Conservation (phyloP, 2,888 invertebrate genomes). For the Dioctria rufipes region DNA sequence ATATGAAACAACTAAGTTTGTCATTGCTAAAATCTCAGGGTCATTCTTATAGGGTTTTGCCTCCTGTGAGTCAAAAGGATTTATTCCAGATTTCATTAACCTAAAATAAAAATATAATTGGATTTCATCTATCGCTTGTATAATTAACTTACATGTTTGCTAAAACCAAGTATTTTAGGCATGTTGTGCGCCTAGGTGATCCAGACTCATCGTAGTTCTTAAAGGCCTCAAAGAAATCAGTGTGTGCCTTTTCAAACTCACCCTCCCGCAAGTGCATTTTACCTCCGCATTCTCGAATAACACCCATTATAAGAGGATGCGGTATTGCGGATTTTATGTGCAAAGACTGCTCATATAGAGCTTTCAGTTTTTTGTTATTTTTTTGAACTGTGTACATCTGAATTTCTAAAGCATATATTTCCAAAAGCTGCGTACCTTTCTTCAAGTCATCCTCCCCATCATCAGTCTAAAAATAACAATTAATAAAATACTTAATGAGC, state of each 20-base stretch:
- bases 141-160: slow-evolving; percentile 91
- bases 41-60: slow-evolving; percentile 99
- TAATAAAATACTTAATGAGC: not conserved
- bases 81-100: slow-evolving; percentile 99
- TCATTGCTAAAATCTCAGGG: slow-evolving; percentile 99
- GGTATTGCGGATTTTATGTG: slow-evolving; percentile 99
- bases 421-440: slow-evolving; percentile 97
- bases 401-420: slow-evolving; percentile 98
- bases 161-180: slow-evolving; percentile 96
- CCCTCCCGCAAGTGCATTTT: slow-evolving; percentile 99
- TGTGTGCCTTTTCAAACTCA: slow-evolving; percentile 98
- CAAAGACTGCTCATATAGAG: slow-evolving; percentile 96
- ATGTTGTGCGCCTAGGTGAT: slow-evolving; percentile 95
- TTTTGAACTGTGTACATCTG: slow-evolving; percentile 99
- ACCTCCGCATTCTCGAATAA: slow-evolving; percentile 99
- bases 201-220: slow-evolving; percentile 99
- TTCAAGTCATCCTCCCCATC: slow-evolving; percentile 98
- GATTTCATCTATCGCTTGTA: not conserved
- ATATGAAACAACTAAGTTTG: slow-evolving; percentile 96
- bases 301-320: slow-evolving; percentile 99
- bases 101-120: slow-evolving; percentile 70
- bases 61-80: slow-evolving; percentile 99
- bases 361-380: slow-evolving; percentile 97
- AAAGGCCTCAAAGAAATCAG: slow-evolving; percentile 99
- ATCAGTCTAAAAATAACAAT: slow-evolving; percentile 80